A percentile compares a stretch with the other conserved stretches of the same genome.
Evolutionary conservation across 2,888 invertebrate genomes (phyloP).

Genomic region (Orthosia cruda): DNA sequence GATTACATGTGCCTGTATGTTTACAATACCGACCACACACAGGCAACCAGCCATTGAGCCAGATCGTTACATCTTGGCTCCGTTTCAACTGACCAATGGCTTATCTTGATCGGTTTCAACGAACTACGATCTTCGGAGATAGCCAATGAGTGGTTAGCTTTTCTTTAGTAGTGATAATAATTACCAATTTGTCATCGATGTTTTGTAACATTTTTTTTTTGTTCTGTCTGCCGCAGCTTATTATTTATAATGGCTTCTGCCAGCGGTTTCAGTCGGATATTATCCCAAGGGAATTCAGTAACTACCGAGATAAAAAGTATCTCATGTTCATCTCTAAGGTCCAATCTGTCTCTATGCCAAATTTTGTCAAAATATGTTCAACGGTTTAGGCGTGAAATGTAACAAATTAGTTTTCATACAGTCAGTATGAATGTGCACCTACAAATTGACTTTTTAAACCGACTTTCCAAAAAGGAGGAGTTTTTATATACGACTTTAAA

Average conservation of each 20-base stretch:
- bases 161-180: not conserved
- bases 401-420: too few relatives aligned
- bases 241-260: not conserved
- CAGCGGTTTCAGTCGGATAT: not conserved
- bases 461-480: too few relatives aligned
- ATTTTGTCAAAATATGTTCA: too few relatives aligned
- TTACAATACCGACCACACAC: slow-evolving; percentile 41
- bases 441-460: too few relatives aligned
- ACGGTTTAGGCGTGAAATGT: too few relatives aligned
- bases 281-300: too few relatives aligned
- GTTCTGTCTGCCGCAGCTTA: not conserved
- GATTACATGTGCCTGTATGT: slow-evolving; percentile 28
- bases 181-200: slow-evolving; percentile 24
- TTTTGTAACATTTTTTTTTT: not conserved
- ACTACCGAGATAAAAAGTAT: too few relatives aligned
- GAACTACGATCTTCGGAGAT: slow-evolving; percentile 33
- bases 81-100: slow-evolving; percentile 76
- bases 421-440: too few relatives aligned
- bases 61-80: slow-evolving; percentile 71
- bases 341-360: too few relatives aligned
- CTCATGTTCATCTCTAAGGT: too few relatives aligned
- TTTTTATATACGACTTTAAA: too few relatives aligned
- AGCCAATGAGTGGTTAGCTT: slow-evolving; percentile 30
- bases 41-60: slow-evolving; percentile 50
- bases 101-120: slow-evolving; percentile 67